These are phyloP conservation scores for Oscheius sp. DNA, from an alignment of 2,888 invertebrate genomes.

Conservation along the genomic window DNA sequence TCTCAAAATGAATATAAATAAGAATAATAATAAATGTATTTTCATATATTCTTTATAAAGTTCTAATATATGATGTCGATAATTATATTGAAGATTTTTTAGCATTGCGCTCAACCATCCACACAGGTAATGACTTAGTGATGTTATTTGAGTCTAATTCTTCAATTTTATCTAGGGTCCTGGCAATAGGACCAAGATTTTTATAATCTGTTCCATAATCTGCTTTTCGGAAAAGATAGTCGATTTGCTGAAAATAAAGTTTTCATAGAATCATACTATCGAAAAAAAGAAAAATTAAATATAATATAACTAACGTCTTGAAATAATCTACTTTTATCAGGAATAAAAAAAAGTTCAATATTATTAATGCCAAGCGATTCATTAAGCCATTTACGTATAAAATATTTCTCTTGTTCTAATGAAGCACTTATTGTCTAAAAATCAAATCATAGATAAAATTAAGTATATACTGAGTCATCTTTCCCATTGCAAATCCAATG, in stretches of 20 bases:
- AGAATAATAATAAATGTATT: too few species aligned
- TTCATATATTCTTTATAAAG: too few species aligned
- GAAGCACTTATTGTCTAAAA: slow-evolving; percentile 23
- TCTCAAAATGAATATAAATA: too few species aligned
- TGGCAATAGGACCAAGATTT: slow-evolving; percentile 36
- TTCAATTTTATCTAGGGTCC: too few species aligned
- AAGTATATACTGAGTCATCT: slow-evolving; percentile 7
- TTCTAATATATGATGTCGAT: too few species aligned
- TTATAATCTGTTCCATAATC: slow-evolving; percentile 52
- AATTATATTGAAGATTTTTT: too few species aligned
- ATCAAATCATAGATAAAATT: background rate
- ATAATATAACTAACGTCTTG: too few species aligned
- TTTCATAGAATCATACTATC: background rate
- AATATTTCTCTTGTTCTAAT: slow-evolving; percentile 36
- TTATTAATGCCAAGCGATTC: slow-evolving; percentile 41
- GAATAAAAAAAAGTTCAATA: slow-evolving; percentile 38
- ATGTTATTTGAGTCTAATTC: too few species aligned
- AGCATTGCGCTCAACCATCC: too few species aligned
- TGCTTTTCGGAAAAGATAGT: slow-evolving; percentile 44
- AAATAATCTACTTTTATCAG: slow-evolving; percentile 24
- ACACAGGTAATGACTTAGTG: too few species aligned
- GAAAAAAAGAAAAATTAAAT: too few species aligned
- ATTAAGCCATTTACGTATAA: slow-evolving; percentile 33
- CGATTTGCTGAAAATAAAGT: slow-evolving; percentile 46
- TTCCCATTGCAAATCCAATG: slow-evolving; percentile 25